Base-by-base conservation (phyloP, 2,113 vertebrate species). In the Piprites chloris region DNA sequence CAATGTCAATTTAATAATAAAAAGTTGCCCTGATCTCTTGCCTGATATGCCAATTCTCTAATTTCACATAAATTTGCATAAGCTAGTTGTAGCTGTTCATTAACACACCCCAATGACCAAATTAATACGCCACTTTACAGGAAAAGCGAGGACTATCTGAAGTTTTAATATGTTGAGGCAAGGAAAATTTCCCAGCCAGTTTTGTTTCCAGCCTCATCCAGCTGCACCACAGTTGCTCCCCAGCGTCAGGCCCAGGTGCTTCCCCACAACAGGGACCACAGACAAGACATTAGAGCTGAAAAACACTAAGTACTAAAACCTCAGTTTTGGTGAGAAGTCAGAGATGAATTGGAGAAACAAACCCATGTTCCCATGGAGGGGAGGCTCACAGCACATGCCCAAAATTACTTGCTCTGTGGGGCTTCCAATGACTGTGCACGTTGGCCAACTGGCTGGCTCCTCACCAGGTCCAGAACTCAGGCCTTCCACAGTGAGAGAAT, bases 31-130 rank as follows among this genome's bases (percentile, higher is more conserved):
- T 18, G 37, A 90, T 93, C 78, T 90, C 92, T 73, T 65, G 61
- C 44, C 67, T 28, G 75, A 94, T 86, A 88, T 1, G 30, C 68
- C 91, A 94, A 42, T 50, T 14, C 90, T 69, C 87, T 92, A 35
- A 95, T 77, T 93, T 82, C 75, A 94, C 47, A 71, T 84, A 27
- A 28, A 91, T 94, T 90, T 94, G 65, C 92, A 59, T 74, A 67
- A 92, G 61, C 65, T 77, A 59, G 35, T 44, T 71, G 68, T 37
- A 90, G 65, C 83, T 88, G 79, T 35, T 95, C 52, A 50, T 95
- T 80, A 93, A 84, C 17, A 12, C 83, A 78, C 50, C 68, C 92
- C 83, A 77, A 80, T 52, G 90, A 84, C 75, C 63, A 71, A 73
- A 94, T 71, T 71, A 93, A 93, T 77, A 65, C 2, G 35, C 63